These are phyloP conservation scores for Drosophila tani DNA, from an alignment of 1,140 invertebrate genomes.

Conservation along the genomic window DNA sequence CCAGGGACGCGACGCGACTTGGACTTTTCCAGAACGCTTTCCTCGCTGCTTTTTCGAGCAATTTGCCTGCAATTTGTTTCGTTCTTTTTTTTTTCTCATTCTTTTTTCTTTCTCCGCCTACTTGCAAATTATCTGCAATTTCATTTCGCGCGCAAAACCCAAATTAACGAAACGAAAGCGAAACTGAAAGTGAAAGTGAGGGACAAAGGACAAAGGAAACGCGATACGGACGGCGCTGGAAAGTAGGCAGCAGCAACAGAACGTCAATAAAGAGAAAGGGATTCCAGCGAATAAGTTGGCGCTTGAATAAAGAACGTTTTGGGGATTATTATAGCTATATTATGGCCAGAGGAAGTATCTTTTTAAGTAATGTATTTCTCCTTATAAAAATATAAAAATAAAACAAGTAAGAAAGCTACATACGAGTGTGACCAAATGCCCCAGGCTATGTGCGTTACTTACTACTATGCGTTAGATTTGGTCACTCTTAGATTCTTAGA, in stretches of 20 bases:
- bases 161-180: constrained; percentile 43
- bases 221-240: constrained; percentile 1
- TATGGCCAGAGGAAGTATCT: neutral
- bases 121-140: constrained; percentile 64
- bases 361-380: too few species aligned
- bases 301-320: too few species aligned
- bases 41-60: constrained; percentile 54
- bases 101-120: constrained; percentile 46
- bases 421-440: neutral
- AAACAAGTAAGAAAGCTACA: neutral
- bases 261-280: neutral
- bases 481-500: neutral
- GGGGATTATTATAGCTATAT: neutral
- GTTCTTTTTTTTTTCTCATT: constrained; percentile 31
- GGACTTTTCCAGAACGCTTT: constrained; percentile 11
- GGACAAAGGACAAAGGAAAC: neutral
- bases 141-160: constrained; percentile 42
- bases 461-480: too few species aligned
- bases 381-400: too few species aligned
- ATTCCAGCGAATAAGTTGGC: neutral
- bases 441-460: neutral
- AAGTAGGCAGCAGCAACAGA: constrained; percentile 15
- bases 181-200: constrained; percentile 26
- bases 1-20: neutral
- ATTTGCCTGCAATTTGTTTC: constrained; percentile 70